Evolutionary conservation across 2,113 vertebrate genomes (phyloP), one percentile per base, ranked within the genome.

Genomic region (Siphamia tubifer): DNA sequence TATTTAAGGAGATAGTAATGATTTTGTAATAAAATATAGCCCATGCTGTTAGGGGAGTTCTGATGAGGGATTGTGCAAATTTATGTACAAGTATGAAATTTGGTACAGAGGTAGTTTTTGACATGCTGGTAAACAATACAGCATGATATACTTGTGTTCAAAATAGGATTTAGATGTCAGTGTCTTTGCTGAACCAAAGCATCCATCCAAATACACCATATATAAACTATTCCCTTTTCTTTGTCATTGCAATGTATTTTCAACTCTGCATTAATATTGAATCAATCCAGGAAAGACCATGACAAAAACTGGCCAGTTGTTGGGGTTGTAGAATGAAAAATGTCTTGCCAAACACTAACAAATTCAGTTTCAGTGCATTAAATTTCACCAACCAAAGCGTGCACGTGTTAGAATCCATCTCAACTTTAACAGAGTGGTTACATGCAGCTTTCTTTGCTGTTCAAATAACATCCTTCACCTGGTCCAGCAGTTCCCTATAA

Each of bases 401-500:
- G 10, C 30, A 45, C 4, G 25, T 17, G 10, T 51, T 34, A 16
- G 17, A 39, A 19, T 25, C 1, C 4, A 11, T 28, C 6, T 57
- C 39, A 27, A 7, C 25, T 16, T 28, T 4, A 40, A 42, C 4
- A 31, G 30, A 13, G 6, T 21, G n/a, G 19, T 1, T 35, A 10
- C 6, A 8, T 31, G 19, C 13, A 24, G 28, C 12, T 54, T 15
- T 25, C 36, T 10, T 4, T 11, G 21, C 27, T 2, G 19, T 8
- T 47, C 4, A 8, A 2, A 7, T 53, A 25, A 16, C 12, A 5
- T 15, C 0, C 40, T 24, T 39, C 11, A 98, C 96, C 96, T 99
- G 93, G 30, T 94, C 89, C 80, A 95, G 87, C 44, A 96, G 89
- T 45, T 98, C 92, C 48, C 92, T 94, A 66, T 96, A 99, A 1